phyloP scores from a whole-genome alignment of 2,888 invertebrate species.

The Antheraea assamensis region DNA sequence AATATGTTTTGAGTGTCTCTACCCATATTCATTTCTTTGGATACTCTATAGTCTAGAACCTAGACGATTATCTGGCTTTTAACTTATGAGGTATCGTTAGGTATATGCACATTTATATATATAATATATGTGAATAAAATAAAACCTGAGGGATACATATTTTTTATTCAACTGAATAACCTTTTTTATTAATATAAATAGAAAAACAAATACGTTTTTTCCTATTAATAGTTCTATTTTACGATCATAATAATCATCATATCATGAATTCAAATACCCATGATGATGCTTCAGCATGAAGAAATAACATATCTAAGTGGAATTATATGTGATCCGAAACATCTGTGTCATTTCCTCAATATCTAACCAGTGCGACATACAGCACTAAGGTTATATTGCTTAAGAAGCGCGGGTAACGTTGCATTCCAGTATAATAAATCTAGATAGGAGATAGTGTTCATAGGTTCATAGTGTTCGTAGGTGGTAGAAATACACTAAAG shows the following conservation, averaged over 20 bases:
- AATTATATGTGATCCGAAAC: slow-evolving; percentile 72
- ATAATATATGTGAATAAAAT: background rate
- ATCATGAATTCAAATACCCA: background rate
- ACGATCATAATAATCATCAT: background rate
- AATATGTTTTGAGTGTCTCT: no score
- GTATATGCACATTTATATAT: background rate
- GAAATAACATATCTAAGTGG: slow-evolving; percentile 44
- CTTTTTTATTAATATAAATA: no score
- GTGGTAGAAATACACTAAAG: no score
- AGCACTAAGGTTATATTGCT: slow-evolving; percentile 24
- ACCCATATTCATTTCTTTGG: no score
- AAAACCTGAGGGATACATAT: background rate
- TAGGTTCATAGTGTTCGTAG: no score
- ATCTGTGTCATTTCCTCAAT: slow-evolving; percentile 80
- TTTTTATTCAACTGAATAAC: no score
- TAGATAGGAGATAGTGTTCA: slow-evolving; percentile 4
- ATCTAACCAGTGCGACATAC: slow-evolving; percentile 71
- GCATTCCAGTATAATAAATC: slow-evolving; percentile 10
- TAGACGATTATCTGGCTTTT: no score
- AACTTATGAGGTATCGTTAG: no score
- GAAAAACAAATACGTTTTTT: no score
- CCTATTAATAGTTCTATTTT: background rate
- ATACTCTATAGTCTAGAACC: no score
- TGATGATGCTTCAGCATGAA: background rate
- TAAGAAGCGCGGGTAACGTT: slow-evolving; percentile 32